Evolutionary conservation across 2,113 vertebrate genomes (phyloP).

Genomic region (Dunckerocampus dactyliophorus): DNA sequence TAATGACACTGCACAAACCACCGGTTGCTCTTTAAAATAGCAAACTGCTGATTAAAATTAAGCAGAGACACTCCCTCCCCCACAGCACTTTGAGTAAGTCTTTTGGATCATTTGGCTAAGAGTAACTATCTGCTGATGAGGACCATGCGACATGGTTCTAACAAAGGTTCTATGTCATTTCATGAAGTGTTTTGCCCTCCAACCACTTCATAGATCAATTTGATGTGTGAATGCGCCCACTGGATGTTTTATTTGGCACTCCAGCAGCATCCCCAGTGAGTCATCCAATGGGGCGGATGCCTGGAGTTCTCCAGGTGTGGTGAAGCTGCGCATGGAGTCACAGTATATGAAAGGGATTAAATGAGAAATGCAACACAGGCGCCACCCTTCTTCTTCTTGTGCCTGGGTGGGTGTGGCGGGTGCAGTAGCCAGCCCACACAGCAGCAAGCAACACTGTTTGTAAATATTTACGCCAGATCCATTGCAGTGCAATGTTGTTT

Average conservation of each 20-base stretch:
- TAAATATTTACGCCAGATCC: conserved; percentile 6
- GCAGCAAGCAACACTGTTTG: neutral
- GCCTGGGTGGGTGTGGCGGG: conserved; percentile 1
- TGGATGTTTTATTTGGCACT: conserved; percentile 26
- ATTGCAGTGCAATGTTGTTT: neutral
- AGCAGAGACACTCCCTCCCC: too few species aligned
- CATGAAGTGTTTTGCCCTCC: neutral
- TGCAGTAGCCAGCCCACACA: neutral
- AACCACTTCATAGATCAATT: neutral
- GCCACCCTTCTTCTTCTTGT: conserved; percentile 1
- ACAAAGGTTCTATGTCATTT: neutral
- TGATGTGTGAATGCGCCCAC: conserved; percentile 1
- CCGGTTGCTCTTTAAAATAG: neutral
- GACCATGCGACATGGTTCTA: neutral
- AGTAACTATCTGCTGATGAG: neutral
- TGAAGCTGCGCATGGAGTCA: neutral
- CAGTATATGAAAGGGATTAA: conserved; percentile 13
- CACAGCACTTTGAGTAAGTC: neutral
- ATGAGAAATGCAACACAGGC: neutral
- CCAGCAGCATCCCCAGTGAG: neutral
- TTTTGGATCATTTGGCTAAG: neutral
- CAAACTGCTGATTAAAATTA: neutral
- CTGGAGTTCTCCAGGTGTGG: conserved; percentile 31
- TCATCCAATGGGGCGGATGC: conserved; percentile 16
- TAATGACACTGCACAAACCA: neutral